Conservation (phyloP, 2,888 invertebrate species). For the Meliscaeva auricollis region DNA sequence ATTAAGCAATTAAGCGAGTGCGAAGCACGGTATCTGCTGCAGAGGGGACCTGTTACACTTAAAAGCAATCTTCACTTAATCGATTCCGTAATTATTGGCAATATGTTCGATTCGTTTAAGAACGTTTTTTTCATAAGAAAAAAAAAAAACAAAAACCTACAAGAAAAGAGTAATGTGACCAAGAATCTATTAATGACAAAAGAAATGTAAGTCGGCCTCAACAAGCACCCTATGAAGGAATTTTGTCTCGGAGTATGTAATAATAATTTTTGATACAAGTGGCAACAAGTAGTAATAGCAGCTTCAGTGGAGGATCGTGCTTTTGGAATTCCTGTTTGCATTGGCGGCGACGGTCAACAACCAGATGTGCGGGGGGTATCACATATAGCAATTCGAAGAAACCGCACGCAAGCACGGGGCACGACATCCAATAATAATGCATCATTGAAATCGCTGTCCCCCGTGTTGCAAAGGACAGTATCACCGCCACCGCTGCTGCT, state of each 20-base stretch:
- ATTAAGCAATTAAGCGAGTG: conserved; percentile 74
- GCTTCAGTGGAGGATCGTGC: neutral
- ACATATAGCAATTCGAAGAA: conserved; percentile 61
- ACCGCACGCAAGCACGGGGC: conserved; percentile 68
- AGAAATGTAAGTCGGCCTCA: conserved; percentile 39
- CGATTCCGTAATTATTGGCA: conserved; percentile 68
- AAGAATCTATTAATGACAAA: conserved; percentile 72
- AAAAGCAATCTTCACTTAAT: conserved; percentile 71
- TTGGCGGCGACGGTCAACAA: conserved; percentile 18
- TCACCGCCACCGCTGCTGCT: conserved; percentile 1
- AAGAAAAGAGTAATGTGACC: conserved; percentile 39
- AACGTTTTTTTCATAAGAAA: conserved; percentile 12
- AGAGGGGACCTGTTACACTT: conserved; percentile 30
- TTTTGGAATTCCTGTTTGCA: conserved; percentile 46
- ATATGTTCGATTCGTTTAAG: conserved; percentile 54
- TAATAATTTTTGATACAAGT: conserved; percentile 45
- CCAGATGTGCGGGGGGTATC: conserved; percentile 55
- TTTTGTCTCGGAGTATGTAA: conserved; percentile 26
- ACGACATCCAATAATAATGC: conserved; percentile 74
- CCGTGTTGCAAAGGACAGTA: conserved; percentile 15
- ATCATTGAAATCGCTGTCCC: conserved; percentile 61
- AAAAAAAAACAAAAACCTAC: neutral
- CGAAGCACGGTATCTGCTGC: conserved; percentile 47
- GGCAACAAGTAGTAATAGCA: conserved; percentile 18
- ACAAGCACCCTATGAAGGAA: conserved; percentile 5